Evolutionary conservation across 2,888 invertebrate genomes (phyloP).

Genomic region (Heterodera filipjevi): DNA sequence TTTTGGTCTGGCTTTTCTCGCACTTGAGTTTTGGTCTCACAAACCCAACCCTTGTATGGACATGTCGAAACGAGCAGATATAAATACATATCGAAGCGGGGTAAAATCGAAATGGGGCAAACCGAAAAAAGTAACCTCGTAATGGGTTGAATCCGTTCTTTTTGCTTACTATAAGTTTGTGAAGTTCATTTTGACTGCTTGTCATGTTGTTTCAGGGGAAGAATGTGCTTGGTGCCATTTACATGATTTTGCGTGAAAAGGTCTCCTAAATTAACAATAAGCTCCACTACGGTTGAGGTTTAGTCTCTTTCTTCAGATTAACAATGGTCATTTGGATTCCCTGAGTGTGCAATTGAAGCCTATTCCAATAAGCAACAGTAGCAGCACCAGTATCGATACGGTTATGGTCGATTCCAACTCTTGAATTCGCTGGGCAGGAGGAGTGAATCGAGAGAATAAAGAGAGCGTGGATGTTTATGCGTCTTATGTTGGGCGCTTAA

Average conservation of each 20-base stretch:
- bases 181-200: too few relatives aligned
- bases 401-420: slow-evolving; percentile 26
- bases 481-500: not conserved
- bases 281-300: too few relatives aligned
- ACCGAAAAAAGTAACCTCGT: too few relatives aligned
- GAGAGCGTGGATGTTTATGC: not conserved
- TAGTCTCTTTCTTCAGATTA: slow-evolving; percentile 36
- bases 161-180: too few relatives aligned
- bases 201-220: slow-evolving; percentile 21
- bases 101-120: too few relatives aligned
- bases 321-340: slow-evolving; percentile 26
- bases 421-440: not conserved
- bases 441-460: not conserved
- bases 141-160: too few relatives aligned
- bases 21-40: too few relatives aligned
- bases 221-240: slow-evolving; percentile 42
- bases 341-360: slow-evolving; percentile 16
- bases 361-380: not conserved
- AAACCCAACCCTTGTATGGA: too few relatives aligned
- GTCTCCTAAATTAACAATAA: slow-evolving; percentile 20
- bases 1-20: too few relatives aligned
- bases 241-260: slow-evolving; percentile 43
- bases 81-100: too few relatives aligned
- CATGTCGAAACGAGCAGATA: too few relatives aligned
- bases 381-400: not conserved